Evolutionary conservation across 2,888 invertebrate genomes (phyloP), one percentile per base, ranked within the genome.

Genomic region (Trichopoda pennipes): DNA sequence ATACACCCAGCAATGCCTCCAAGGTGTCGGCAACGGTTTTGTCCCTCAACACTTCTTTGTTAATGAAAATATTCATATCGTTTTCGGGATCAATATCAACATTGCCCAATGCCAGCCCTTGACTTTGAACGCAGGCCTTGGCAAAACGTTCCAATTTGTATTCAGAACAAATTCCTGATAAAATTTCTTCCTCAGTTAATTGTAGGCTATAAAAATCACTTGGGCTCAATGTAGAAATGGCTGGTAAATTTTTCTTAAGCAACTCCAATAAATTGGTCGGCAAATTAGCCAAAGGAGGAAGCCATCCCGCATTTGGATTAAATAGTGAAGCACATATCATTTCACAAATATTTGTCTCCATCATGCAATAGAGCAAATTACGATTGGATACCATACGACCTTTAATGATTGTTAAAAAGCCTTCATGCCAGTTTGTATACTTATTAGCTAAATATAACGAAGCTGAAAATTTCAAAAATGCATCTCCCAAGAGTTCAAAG

Each of bases 401-500:
- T 86, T 97, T 94, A 1, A 96, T 89, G 28, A 91, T 91, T 10
- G 96, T 96, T 21, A 97, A 91, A 76, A 92, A 92, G 0, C 97
- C 97, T 90, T 97, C 97, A 86, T 94, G 93, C 87, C 93, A 94
- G 0, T 91, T 90, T 0, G 93, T 93, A 89, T 94, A 95, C 6
- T 91, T 91, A 81, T 93, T 92, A 86, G 93, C 94, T 32, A 97
- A 91, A 89, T 93, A 95, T 0, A 95, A 91, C 0, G 96, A 94
- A 9, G 93, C 91, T 32, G 94, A 93, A 84, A 94, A 94, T 90
- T 98, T 98, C 3, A 98, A 91, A 86, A 95, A 95, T 0, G 96
- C 95, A 91, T 98, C 97, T 0, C 97, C 98, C 47, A 98, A 93
- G 0, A 96, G 94, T 91, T 98, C 97, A 44, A 95, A 91, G 7